A percentile compares a stretch with the other conserved stretches of the same genome.
Conservation (phyloP, 1,140 invertebrate genomes). For the Paramacrobiotus metropolitanus region DNA sequence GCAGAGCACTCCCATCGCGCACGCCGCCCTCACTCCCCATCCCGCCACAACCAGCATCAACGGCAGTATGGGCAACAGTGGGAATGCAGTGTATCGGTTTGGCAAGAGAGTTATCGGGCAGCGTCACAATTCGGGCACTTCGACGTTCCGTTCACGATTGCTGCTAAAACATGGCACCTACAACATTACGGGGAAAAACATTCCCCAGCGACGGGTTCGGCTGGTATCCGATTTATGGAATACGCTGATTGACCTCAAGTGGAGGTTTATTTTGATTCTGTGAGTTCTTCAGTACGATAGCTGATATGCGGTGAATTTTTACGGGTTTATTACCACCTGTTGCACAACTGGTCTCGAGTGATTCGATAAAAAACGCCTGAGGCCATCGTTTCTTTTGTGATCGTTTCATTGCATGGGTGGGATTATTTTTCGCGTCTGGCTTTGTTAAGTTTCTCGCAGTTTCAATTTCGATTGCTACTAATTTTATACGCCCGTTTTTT, state of each 20-base stretch:
- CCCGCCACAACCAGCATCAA: background rate
- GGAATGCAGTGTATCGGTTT: background rate
- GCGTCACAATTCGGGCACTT: background rate
- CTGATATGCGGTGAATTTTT: too few species aligned
- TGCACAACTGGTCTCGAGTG: background rate
- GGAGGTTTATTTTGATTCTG: background rate
- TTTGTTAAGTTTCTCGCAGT: too few species aligned
- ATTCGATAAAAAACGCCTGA: too few species aligned
- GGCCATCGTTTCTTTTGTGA: too few species aligned
- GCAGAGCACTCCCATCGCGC: background rate
- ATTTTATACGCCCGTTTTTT: too few species aligned
- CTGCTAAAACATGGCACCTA: background rate
- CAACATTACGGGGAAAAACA: conserved; percentile 3
- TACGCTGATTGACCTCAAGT: background rate
- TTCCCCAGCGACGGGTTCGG: background rate
- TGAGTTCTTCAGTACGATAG: too few species aligned
- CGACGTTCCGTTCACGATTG: background rate
- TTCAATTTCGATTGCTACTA: too few species aligned
- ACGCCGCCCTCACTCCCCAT: background rate
- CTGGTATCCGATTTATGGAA: background rate
- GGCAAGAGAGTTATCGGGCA: background rate
- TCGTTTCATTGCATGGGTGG: too few species aligned
- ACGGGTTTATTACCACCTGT: background rate
- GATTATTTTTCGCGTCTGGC: too few species aligned
- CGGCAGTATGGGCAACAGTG: background rate